A percentile compares a stretch with the other conserved stretches of the same genome.
Conservation (phyloP, 2,797 vertebrate genomes). For the Siniperca scherzeri region DNA sequence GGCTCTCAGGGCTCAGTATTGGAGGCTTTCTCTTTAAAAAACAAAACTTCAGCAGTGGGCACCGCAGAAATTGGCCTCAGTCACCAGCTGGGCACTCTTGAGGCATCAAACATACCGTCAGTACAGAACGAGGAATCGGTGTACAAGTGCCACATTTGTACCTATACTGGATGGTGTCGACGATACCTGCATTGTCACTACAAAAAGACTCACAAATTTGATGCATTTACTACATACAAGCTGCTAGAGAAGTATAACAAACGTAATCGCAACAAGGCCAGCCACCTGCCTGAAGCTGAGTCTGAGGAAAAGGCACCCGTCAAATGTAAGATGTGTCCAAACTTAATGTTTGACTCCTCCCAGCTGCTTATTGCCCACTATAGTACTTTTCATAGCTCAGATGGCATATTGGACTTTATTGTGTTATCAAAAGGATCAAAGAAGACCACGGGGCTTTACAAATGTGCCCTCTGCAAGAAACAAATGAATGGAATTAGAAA, state of each 20-base stretch:
- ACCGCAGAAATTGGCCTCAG: conserved; percentile 76
- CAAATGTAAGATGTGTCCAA: conserved; percentile 89
- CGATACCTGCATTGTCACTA: conserved; percentile 70
- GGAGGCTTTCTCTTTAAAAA: conserved; percentile 77
- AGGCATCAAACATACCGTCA: conserved; percentile 65
- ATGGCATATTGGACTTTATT: conserved; percentile 88
- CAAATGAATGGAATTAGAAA: conserved; percentile 86
- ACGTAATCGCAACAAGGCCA: background rate
- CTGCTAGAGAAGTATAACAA: conserved; percentile 66
- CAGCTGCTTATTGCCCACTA: conserved; percentile 91
- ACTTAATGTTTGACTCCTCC: conserved; percentile 84
- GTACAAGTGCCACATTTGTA: conserved; percentile 73
- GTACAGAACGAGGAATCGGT: fast-evolving
- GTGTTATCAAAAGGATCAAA: conserved; percentile 78
- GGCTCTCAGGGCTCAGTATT: background rate
- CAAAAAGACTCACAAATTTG: conserved; percentile 63
- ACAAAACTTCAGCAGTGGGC: conserved; percentile 81
- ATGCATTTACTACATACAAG: conserved; percentile 41
- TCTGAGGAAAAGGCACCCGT: conserved; percentile 72
- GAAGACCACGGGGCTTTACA: conserved; percentile 83
- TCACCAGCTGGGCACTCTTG: conserved; percentile 84
- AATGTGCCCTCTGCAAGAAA: conserved; percentile 87
- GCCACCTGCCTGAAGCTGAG: conserved; percentile 47
- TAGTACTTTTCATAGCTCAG: conserved; percentile 85
- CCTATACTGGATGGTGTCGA: conserved; percentile 37